Evolutionary conservation across 1,140 invertebrate species (phyloP).

Genomic region (Watersipora subatra): DNA sequence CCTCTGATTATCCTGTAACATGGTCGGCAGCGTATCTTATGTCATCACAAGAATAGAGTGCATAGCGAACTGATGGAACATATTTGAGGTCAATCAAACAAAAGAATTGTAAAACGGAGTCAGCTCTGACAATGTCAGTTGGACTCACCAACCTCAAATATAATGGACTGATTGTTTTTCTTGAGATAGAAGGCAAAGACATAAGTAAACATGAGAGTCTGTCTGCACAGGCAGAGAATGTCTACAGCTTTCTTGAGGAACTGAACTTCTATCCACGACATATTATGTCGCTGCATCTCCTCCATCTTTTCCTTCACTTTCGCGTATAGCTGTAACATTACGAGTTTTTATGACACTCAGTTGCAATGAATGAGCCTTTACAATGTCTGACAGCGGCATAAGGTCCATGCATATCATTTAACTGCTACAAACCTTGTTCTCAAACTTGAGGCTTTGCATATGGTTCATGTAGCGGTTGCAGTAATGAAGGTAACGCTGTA

Average conservation of each 20-base stretch:
- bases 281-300: conserved; percentile 98
- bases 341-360: too few species aligned
- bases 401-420: too few species aligned
- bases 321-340: conserved; percentile 27
- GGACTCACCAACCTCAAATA: conserved; percentile 74
- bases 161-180: conserved; percentile 96
- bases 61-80: too few species aligned
- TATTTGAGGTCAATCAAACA: too few species aligned
- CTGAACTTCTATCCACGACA: conserved; percentile 99
- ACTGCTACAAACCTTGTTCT: conserved; percentile 61
- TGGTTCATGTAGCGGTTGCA: conserved; percentile 99
- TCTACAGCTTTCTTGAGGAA: conserved; percentile 95
- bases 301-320: conserved; percentile 92
- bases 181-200: conserved; percentile 96
- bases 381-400: too few species aligned
- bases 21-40: too few species aligned
- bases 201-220: conserved; percentile 98
- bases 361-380: too few species aligned
- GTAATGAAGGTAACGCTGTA: conserved; percentile 91
- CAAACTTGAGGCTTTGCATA: conserved; percentile 95
- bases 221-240: conserved; percentile 88
- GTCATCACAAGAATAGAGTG: too few species aligned
- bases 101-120: too few species aligned
- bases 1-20: conserved; percentile 75
- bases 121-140: too few species aligned